Evolutionary conservation across 2,888 invertebrate species (phyloP), one percentile per base, ranked within the genome.

Genomic region (Dicyrtomina minuta): DNA sequence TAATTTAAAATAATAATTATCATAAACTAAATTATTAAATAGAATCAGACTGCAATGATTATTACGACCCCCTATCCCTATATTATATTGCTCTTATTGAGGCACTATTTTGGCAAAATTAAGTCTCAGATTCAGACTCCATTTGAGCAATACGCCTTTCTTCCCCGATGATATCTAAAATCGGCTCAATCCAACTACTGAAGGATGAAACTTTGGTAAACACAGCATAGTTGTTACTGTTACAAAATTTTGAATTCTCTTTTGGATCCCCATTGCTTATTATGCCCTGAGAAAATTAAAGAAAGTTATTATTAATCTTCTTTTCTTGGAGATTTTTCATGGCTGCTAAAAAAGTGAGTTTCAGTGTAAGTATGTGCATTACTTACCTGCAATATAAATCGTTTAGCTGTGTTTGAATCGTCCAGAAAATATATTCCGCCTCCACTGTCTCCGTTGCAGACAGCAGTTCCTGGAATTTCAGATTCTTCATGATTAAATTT

Each of bases 401-500:
- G 27, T 33, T 22, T 41, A 12, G 15, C 10, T 12, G 41, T 39
- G n/a, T 58, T 33, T 1, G 58, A 39, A 6, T 24, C 39, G 17
- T 58, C 58, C 15, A 39, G 4, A 17, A 58, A 58, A 17, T 58
- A 58, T 2, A 58, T 15, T 1, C 58, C 58, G 13, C 58, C 58
- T 1, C 58, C 58, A 58, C 58, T 58, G 20, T 58, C 58, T 8
- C 58, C 58, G 17, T 58, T 58, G 41, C 58, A 58, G 8, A 58
- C 58, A 10, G 58, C n/a, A 12, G 58, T 58, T 5, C 58, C 58
- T 58, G 15, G 5, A 4, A 2, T 22, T 51, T 51, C 10, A 43
- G 13, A 43, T 43, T 43, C 8, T 43, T 43, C 13, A 12, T 43
- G 43, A 43, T 12, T 13, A 43, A 43, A 43, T 43, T 43, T n/a